Percentiles rank a stretch among this genome's conserved stretches.
Conservation (phyloP, 1,140 invertebrate species). For the Carposina sasakii region DNA sequence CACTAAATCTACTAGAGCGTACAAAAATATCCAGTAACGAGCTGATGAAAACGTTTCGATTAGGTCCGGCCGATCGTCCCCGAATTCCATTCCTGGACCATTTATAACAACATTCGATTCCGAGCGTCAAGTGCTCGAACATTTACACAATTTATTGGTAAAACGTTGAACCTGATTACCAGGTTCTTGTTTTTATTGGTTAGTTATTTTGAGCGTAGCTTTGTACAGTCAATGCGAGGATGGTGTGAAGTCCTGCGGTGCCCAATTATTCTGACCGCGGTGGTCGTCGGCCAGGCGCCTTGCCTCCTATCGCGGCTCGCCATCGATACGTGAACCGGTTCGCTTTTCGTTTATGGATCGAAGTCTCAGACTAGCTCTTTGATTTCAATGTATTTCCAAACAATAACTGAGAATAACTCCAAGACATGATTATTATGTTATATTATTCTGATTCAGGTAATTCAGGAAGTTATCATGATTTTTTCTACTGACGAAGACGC, state of each 20-base stretch:
- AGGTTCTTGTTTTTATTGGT: no score
- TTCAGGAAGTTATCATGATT: no score
- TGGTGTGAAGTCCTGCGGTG: conserved; percentile 68
- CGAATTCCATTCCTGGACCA: conserved; percentile 43
- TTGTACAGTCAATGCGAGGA: conserved; percentile 35
- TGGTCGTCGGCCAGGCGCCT: conserved; percentile 56
- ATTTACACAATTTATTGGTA: conserved; percentile 39
- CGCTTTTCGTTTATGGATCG: conserved; percentile 55
- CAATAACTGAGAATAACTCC: no score
- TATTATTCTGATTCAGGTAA: no score
- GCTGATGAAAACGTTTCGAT: conserved; percentile 29
- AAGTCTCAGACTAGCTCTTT: no score
- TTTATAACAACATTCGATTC: conserved; percentile 45
- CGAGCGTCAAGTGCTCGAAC: conserved; percentile 39
- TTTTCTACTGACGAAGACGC: no score
- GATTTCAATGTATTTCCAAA: no score
- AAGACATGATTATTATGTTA: no score
- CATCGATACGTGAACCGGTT: conserved; percentile 61
- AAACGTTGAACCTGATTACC: no score
- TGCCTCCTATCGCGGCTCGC: conserved; percentile 58
- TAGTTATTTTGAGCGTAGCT: no score
- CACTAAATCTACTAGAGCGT: no score
- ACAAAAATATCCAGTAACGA: conserved; percentile 16
- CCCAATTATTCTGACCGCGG: conserved; percentile 63
- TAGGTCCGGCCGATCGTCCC: conserved; percentile 31